Evolutionary conservation across 2,888 invertebrate genomes (phyloP).

Genomic region (Ophion costatus): DNA sequence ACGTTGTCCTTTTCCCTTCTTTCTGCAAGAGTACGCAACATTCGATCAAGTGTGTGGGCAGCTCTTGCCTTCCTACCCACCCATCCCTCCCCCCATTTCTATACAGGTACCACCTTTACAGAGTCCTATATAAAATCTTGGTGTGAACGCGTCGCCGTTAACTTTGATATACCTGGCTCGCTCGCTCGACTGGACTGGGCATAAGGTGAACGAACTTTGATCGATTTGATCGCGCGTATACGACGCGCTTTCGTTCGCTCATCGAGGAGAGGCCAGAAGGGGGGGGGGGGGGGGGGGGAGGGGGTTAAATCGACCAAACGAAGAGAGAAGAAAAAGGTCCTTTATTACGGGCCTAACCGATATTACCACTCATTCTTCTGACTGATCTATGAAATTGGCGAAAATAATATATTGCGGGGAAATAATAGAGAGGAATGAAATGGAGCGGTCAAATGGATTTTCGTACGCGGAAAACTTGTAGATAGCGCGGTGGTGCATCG

Average conservation of each 20-base stretch:
- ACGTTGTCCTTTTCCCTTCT: not conserved
- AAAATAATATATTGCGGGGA: too few species aligned
- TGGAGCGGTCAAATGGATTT: too few species aligned
- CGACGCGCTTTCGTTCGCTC: conserved; percentile 25
- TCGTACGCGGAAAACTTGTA: too few species aligned
- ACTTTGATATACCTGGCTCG: conserved; percentile 62
- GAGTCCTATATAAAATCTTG: conserved; percentile 56
- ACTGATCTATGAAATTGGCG: too few species aligned
- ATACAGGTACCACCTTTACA: not conserved
- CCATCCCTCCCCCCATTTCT: not conserved
- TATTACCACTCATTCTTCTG: too few species aligned
- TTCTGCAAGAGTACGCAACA: conserved; percentile 14
- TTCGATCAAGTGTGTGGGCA: conserved; percentile 24
- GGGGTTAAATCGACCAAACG: not conserved
- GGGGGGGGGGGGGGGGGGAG: conserved; percentile 22
- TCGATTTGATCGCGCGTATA: conserved; percentile 61
- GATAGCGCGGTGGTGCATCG: too few species aligned
- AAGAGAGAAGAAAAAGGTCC: conserved; percentile 15
- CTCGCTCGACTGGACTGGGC: conserved; percentile 48
- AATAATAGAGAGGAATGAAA: too few species aligned
- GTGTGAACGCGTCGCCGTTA: conserved; percentile 62
- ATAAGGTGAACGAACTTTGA: conserved; percentile 63
- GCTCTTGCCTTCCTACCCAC: not conserved
- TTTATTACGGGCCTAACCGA: not conserved
- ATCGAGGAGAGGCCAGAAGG: conserved; percentile 4